A percentile compares a stretch with the other conserved stretches of the same genome.
Evolutionary conservation across 2,113 vertebrate species (phyloP).

Genomic region (Oreochromis spilurus): DNA sequence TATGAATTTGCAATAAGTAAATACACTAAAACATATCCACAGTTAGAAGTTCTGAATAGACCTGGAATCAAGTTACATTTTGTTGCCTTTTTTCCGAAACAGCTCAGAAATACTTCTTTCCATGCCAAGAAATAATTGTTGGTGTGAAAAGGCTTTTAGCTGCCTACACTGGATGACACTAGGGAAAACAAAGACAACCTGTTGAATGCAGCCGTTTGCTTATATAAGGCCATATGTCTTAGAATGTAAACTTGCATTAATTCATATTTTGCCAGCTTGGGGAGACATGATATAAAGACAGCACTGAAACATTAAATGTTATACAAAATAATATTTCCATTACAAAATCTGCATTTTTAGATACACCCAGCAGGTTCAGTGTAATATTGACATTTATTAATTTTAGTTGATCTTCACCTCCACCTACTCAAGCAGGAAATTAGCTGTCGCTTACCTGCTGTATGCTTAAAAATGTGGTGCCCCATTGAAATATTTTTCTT

Average conservation of each 20-base stretch:
- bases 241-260: not conserved
- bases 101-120: not conserved
- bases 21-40: not conserved
- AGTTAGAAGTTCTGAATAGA: not conserved
- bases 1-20: not conserved
- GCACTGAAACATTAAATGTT: not conserved
- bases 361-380: not conserved
- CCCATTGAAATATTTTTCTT: not conserved
- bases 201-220: not conserved
- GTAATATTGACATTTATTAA: not conserved
- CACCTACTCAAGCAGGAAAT: not conserved
- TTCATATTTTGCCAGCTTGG: not conserved
- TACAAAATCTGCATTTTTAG: not conserved
- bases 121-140: conserved; percentile 9
- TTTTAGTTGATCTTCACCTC: not conserved
- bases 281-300: not conserved
- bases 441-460: not conserved
- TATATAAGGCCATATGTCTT: not conserved
- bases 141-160: conserved; percentile 26
- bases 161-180: not conserved
- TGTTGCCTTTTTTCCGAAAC: conserved; percentile 14
- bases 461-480: not conserved
- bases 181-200: not conserved
- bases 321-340: not conserved
- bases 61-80: conserved; percentile 1